Evolutionary conservation across 2,888 invertebrate genomes (phyloP).

Genomic region (Elegia similella): DNA sequence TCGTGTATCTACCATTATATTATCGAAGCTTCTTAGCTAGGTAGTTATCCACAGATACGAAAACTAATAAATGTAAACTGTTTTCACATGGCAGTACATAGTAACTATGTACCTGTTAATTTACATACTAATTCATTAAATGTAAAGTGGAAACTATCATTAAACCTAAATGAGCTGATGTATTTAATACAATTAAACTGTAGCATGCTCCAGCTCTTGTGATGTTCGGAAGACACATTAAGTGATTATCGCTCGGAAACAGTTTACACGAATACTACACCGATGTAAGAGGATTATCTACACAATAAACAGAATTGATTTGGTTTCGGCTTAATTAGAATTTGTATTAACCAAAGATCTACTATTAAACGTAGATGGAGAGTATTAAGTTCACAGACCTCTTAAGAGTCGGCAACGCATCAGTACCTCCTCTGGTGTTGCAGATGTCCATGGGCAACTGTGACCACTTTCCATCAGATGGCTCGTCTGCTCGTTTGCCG

Average conservation of each 20-base stretch:
- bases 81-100: too few species aligned
- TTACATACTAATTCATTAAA: neutral
- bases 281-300: conserved; percentile 25
- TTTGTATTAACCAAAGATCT: conserved; percentile 17
- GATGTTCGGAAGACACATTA: conserved; percentile 8
- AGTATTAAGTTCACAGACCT: too few species aligned
- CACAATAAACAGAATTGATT: conserved; percentile 23
- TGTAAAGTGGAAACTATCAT: neutral
- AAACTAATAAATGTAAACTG: too few species aligned
- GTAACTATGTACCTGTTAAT: neutral
- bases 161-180: conserved; percentile 4
- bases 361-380: too few species aligned
- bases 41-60: too few species aligned
- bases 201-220: neutral
- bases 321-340: conserved; percentile 27
- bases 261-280: conserved; percentile 24
- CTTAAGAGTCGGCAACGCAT: too few species aligned
- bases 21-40: too few species aligned
- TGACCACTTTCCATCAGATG: too few species aligned
- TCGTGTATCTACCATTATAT: too few species aligned
- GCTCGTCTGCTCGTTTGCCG: too few species aligned
- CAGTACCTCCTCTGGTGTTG: too few species aligned
- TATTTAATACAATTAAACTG: conserved; percentile 7
- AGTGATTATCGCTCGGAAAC: conserved; percentile 14
- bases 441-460: too few species aligned